Evolutionary conservation across 1,140 invertebrate species (phyloP).

Genomic region (Drosophila athabasca): DNA sequence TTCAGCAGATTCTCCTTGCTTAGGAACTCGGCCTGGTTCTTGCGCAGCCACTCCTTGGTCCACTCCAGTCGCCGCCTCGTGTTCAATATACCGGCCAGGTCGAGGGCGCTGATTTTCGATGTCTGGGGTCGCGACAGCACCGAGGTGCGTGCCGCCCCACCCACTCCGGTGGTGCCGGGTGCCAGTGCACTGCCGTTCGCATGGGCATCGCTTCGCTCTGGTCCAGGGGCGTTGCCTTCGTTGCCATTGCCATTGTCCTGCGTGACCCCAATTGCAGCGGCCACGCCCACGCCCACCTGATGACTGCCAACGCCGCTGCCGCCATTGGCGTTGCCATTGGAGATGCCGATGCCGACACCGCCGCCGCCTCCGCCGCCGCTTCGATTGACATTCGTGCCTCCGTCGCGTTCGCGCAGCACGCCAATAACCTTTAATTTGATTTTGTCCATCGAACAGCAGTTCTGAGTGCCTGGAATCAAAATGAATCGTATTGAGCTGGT

Average conservation of each 20-base stretch:
- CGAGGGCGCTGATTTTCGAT: constrained; percentile 76
- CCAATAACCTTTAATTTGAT: constrained; percentile 81
- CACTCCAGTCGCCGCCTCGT: constrained; percentile 73
- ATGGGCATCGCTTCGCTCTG: constrained; percentile 46
- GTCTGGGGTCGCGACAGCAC: constrained; percentile 64
- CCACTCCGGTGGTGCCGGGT: constrained; percentile 30
- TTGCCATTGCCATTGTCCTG: constrained; percentile 69
- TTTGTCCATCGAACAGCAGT: constrained; percentile 66
- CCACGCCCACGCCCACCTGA: constrained; percentile 71
- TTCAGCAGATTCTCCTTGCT: constrained; percentile 77
- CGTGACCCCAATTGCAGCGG: constrained; percentile 64
- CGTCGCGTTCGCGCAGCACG: constrained; percentile 77
- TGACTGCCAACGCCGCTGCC: constrained; percentile 41
- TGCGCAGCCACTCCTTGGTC: constrained; percentile 82
- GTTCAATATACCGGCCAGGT: constrained; percentile 76
- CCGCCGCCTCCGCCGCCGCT: constrained; percentile 32
- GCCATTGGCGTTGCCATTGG: constrained; percentile 18
- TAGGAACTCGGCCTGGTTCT: constrained; percentile 76
- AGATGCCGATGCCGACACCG: constrained; percentile 7
- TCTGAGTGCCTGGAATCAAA: constrained; percentile 50
- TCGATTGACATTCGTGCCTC: constrained; percentile 67
- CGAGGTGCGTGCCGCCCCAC: constrained; percentile 69
- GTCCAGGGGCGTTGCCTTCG: constrained; percentile 61
- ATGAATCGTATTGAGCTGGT: neutral
- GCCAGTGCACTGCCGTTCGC: constrained; percentile 20